These are phyloP conservation scores for Aegithalos caudatus DNA, from an alignment of 2,113 vertebrate species.

Conservation along the genomic window DNA sequence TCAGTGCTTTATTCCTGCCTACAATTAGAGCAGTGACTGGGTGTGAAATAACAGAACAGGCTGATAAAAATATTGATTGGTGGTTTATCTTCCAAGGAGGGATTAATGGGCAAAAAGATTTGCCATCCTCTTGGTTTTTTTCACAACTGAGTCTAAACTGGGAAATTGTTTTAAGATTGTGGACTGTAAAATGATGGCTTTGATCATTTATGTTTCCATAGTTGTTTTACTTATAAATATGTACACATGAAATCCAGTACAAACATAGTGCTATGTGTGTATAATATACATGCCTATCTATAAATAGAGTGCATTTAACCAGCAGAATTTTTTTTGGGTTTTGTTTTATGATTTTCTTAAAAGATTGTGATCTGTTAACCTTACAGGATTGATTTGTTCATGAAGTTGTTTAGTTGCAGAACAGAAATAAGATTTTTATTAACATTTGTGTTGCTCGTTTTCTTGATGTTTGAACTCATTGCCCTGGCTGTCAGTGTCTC, in stretches of 20 bases:
- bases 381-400: neutral
- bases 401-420: neutral
- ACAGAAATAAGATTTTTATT: neutral
- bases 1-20: neutral
- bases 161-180: neutral
- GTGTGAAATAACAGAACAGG: neutral
- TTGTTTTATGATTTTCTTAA: neutral
- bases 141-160: neutral
- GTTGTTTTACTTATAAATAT: neutral
- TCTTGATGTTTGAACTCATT: neutral
- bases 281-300: neutral
- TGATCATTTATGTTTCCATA: neutral
- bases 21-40: neutral
- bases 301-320: neutral
- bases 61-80: neutral
- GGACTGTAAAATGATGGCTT: neutral
- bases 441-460: neutral
- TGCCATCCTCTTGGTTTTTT: neutral
- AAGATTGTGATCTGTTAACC: neutral
- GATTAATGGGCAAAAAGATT: neutral
- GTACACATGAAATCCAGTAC: neutral
- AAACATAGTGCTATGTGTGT: neutral
- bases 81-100: neutral
- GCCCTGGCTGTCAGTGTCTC: neutral
- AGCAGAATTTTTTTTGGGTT: neutral